phyloP scores from a whole-genome alignment of 2,888 invertebrate species.

The Troglohyphantes excavatus region DNA sequence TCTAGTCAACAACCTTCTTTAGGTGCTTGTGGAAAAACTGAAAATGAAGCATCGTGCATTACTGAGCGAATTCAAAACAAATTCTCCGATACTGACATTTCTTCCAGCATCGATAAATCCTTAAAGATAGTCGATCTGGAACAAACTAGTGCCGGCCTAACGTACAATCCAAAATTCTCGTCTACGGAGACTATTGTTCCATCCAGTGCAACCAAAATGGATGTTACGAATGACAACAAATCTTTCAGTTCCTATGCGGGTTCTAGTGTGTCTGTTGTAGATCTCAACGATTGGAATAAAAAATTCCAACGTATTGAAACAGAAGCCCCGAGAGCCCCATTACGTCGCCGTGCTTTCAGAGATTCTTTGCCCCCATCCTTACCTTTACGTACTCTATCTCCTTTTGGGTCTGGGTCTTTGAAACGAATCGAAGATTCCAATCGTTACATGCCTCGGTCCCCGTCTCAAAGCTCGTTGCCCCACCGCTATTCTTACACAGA shows the following conservation, averaged over 20 bases:
- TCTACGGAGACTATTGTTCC: background rate
- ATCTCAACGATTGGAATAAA: constrained; percentile 57
- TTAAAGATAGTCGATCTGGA: background rate
- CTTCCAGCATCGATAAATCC: background rate
- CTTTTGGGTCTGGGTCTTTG: constrained; percentile 58
- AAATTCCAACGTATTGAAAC: constrained; percentile 53
- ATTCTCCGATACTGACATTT: background rate
- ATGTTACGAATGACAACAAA: background rate
- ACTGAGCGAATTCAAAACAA: background rate
- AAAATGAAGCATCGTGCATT: background rate
- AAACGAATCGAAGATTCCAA: constrained; percentile 61
- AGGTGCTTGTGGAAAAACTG: background rate
- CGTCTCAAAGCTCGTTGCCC: constrained; percentile 70
- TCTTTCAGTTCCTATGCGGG: background rate
- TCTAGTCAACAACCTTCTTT: background rate
- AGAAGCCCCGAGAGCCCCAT: constrained; percentile 58
- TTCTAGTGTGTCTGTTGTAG: constrained; percentile 21
- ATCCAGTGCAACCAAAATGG: background rate
- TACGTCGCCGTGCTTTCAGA: constrained; percentile 47
- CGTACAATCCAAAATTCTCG: background rate
- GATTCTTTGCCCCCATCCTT: constrained; percentile 68
- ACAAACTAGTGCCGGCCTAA: background rate
- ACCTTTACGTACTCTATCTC: constrained; percentile 32
- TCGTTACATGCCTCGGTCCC: constrained; percentile 59
- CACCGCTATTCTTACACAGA: constrained; percentile 76